These are phyloP conservation scores for Syngnathus typhle DNA, from an alignment of 2,113 vertebrate species.

Conservation along the genomic window DNA sequence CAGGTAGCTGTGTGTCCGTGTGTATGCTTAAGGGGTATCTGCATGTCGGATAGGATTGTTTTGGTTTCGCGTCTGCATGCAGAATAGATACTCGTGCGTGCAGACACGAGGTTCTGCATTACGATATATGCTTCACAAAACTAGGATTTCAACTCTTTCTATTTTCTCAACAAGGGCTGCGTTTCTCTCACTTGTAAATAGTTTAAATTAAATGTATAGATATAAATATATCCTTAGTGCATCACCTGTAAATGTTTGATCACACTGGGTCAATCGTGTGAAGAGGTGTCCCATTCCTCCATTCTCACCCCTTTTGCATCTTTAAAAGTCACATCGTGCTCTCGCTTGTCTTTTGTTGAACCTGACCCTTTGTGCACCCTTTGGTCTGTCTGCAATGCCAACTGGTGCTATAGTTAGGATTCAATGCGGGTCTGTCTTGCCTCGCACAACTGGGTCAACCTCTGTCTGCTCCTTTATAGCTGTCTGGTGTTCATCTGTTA, in stretches of 20 bases:
- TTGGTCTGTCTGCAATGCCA: slow-evolving; percentile 63
- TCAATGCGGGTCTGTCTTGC: slow-evolving; percentile 62
- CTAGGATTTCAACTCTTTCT: slow-evolving; percentile 66
- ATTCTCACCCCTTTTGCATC: slow-evolving; percentile 33
- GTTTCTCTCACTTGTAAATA: slow-evolving; percentile 81
- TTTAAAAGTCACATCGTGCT: slow-evolving; percentile 35
- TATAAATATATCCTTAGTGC: slow-evolving; percentile 67
- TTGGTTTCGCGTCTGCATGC: slow-evolving; percentile 37
- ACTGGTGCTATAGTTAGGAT: slow-evolving; percentile 81
- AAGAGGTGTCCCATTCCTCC: slow-evolving; percentile 33
- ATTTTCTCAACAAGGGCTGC: slow-evolving; percentile 86
- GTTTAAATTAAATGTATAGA: slow-evolving; percentile 61
- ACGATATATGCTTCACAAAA: slow-evolving; percentile 72
- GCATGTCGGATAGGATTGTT: slow-evolving; percentile 52
- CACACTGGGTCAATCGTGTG: slow-evolving; percentile 57
- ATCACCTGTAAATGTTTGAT: slow-evolving; percentile 74
- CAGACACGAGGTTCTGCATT: slow-evolving; percentile 52
- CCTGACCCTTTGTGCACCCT: slow-evolving; percentile 34
- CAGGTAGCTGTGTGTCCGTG: slow-evolving; percentile 24
- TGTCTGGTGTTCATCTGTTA: slow-evolving; percentile 30
- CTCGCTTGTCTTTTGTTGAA: slow-evolving; percentile 35
- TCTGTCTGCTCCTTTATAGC: slow-evolving; percentile 38
- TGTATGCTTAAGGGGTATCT: slow-evolving; percentile 38
- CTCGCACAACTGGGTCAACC: slow-evolving; percentile 39
- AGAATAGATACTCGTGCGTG: slow-evolving; percentile 44